Evolutionary conservation across 92 coral and sea anemone genomes (phyloP), one percentile per base, ranked within the genome.

Genomic region (Montipora capitata): DNA sequence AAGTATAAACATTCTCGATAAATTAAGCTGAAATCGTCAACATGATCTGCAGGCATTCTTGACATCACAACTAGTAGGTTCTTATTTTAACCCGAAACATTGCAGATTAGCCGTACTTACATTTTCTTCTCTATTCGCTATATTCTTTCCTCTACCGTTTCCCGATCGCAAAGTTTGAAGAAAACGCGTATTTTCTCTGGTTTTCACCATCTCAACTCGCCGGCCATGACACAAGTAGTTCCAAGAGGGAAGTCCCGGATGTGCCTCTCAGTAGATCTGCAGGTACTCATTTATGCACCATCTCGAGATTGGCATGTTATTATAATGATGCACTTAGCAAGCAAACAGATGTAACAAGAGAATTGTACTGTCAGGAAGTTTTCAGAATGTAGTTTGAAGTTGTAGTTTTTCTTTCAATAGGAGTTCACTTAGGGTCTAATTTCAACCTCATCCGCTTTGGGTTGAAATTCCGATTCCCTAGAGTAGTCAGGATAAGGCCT

Each of bases 121-220:
- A 10, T 58, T 73, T 61, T 72, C 72, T 8, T 71, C 71, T 57
- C 69, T 73, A 59, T 83, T 83, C 67, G 79, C 87, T 40, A 83
- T 83, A 41, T 83, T 83, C 49, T 83, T 83, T 9, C 87, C 87
- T 57, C 87, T 72, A 16, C 87, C 87, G 15, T 73, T 83, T 16
- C 87, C 87, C 59, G 87, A 83, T 12, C 87, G 78, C 42, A 83
- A 35, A 40, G 87, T 83, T 70, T 67, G 72, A 59, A 72, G 68
- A 12, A 83, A 12, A 83, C 40, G 72, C 61, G 79, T 41, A 59
- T 10, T 83, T 83, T 44, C 59, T 13, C 87, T 72, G 10, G 80
- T 59, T 83, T 83, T 83, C 52, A 83, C 87, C 87, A 83, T 54
- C n/a, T 82, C 15, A 17, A 40, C 56, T 27, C 7, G 35, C 57